A percentile compares a stretch with the other conserved stretches of the same genome.
Evolutionary conservation across 2,888 invertebrate species (phyloP).

Genomic region (Eupithecia insigniata): DNA sequence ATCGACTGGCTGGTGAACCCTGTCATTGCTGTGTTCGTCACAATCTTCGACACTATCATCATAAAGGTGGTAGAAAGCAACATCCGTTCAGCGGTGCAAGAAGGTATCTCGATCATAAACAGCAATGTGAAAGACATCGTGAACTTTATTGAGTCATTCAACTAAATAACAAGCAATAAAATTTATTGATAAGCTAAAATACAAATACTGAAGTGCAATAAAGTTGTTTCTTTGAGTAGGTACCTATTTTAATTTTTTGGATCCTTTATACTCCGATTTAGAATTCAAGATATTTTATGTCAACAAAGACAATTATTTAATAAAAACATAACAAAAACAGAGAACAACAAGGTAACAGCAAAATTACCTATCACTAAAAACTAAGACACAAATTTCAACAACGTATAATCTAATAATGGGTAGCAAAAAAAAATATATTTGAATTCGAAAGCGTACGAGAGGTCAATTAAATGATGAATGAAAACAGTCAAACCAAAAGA

Average conservation of each 20-base stretch:
- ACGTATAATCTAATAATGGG: too few species aligned
- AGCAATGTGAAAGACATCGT: constrained; percentile 60
- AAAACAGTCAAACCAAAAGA: too few species aligned
- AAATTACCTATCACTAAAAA: too few species aligned
- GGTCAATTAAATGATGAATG: too few species aligned
- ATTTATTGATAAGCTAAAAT: background rate
- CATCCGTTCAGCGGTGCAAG: constrained; percentile 64
- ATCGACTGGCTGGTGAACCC: constrained; percentile 80
- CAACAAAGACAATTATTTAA: too few species aligned
- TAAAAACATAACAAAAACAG: too few species aligned
- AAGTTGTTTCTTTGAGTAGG: background rate
- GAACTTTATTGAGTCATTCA: constrained; percentile 59
- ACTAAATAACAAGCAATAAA: constrained; percentile 39
- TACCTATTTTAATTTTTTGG: background rate
- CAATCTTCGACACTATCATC: constrained; percentile 77
- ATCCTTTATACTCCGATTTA: too few species aligned
- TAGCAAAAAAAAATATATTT: too few species aligned
- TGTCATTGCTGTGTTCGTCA: constrained; percentile 69
- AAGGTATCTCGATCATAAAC: constrained; percentile 67
- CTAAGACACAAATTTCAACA: too few species aligned
- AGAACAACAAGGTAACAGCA: too few species aligned
- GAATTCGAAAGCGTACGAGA: too few species aligned
- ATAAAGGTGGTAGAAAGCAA: constrained; percentile 71
- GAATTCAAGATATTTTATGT: too few species aligned
- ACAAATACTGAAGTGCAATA: background rate